Conservation (phyloP, 1,140 invertebrate species). For the Araneus ventricosus region DNA sequence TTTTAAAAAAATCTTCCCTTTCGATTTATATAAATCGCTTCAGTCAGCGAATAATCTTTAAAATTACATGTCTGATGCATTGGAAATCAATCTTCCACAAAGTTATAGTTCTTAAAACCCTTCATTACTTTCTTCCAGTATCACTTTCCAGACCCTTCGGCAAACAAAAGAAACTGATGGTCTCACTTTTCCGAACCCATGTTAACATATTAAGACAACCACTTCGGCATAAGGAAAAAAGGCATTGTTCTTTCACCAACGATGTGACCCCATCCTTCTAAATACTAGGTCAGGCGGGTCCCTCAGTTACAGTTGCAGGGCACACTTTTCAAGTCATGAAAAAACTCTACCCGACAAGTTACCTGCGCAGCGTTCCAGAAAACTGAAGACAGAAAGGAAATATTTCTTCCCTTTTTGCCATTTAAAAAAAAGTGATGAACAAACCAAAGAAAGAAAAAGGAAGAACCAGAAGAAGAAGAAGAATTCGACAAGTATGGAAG, state of each 20-base stretch:
- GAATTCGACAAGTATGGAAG: constrained; percentile 4
- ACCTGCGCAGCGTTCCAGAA: constrained; percentile 12
- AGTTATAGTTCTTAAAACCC: no score
- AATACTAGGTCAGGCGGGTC: constrained; percentile 59
- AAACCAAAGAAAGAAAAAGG: background rate
- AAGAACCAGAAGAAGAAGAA: background rate
- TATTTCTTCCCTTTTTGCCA: background rate
- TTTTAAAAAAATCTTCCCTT: no score
- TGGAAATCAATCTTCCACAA: no score
- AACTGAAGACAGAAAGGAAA: constrained; percentile 27
- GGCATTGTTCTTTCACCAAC: constrained; percentile 34
- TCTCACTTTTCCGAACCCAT: background rate
- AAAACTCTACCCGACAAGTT: constrained; percentile 12
- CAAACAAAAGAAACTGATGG: background rate
- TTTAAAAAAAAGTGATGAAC: background rate
- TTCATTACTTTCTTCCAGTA: background rate
- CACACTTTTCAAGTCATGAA: background rate
- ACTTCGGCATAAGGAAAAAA: background rate
- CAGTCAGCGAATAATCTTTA: no score
- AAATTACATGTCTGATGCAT: no score
- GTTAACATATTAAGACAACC: constrained; percentile 16
- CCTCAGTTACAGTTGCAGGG: constrained; percentile 17
- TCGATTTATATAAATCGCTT: no score
- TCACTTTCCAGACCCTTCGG: background rate
- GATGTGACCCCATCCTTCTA: constrained; percentile 54